These are phyloP conservation scores for Stenotaenia linearis DNA, from an alignment of 2,888 invertebrate genomes.

Conservation along the genomic window DNA sequence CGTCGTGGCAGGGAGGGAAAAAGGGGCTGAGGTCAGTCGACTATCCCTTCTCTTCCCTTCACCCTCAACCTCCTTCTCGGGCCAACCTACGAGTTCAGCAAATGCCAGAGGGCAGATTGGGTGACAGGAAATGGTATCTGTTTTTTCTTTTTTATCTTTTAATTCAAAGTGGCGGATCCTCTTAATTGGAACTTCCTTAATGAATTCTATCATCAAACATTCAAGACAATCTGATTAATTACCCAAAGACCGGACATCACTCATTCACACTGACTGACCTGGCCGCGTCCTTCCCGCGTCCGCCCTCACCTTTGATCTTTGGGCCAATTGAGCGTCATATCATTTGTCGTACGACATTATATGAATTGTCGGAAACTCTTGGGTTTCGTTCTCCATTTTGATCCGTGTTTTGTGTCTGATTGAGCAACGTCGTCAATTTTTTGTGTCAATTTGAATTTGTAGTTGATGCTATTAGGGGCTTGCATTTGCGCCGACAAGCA, in stretches of 20 bases:
- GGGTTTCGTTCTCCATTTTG: background rate
- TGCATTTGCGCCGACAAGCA: background rate
- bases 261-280: background rate
- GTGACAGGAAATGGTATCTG: background rate
- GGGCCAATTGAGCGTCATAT: background rate
- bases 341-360: background rate
- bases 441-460: background rate
- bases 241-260: background rate
- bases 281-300: background rate
- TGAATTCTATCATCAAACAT: slow-evolving; percentile 17
- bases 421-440: background rate
- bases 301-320: background rate
- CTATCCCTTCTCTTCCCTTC: background rate
- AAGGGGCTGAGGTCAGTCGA: background rate
- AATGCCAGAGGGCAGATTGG: background rate
- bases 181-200: slow-evolving; percentile 33
- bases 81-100: background rate
- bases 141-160: background rate
- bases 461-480: background rate
- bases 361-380: background rate
- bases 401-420: background rate
- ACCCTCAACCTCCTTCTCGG: background rate
- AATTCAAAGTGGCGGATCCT: slow-evolving; percentile 1
- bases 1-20: background rate
- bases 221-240: background rate